Base-by-base conservation (phyloP, 2,888 invertebrate genomes). In the Andrena hattorfiana region DNA sequence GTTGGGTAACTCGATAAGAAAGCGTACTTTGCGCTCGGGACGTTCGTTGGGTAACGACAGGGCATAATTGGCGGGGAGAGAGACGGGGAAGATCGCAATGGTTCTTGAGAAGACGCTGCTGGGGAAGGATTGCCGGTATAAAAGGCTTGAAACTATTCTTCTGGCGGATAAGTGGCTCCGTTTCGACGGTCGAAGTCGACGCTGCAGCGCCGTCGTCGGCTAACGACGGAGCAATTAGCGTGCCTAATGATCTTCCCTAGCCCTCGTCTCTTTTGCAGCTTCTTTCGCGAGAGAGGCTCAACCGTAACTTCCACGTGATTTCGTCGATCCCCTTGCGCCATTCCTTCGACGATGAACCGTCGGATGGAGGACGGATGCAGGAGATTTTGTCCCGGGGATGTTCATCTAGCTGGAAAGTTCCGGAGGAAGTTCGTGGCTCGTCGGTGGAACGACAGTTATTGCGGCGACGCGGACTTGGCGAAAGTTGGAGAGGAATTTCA, bases 221-320 rank as follows among this genome's bases (percentile, higher is more conserved):
- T 76, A 80, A 80, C 73, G 72, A 73, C 80, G 66, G 66, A 8
- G 72, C 71, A 70, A 76, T 80, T 83, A 76, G 63, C n/a, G 32
- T 48, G 16, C 48, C 48, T 76, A 80, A 80, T 60, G 64, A 77
- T 74, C 60, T 73, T 42, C 32, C 63, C 42, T 23, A n/a, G 26
- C n/a, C 26, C 49, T 13, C 4, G 16, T 7, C n/a, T 26, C 48
- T 32, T 62, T 66, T 62, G 48, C 10, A 23, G 23, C 1, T 10
- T 42, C 70, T 70, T n/a, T 2, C 2, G n/a, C 42, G 13, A 76
- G 26, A 0, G 13, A 73, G 66, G 51, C 72, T 51, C 8, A 3
- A 54, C 6, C 32, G 20, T 51, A 32, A 69, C 28, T 54, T 42
- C 35, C 62, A 23, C 42, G 26, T 32, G 67, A 51, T 69, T 70